Evolutionary conservation across 2,797 vertebrate genomes (phyloP).

Genomic region (Lemur catta): DNA sequence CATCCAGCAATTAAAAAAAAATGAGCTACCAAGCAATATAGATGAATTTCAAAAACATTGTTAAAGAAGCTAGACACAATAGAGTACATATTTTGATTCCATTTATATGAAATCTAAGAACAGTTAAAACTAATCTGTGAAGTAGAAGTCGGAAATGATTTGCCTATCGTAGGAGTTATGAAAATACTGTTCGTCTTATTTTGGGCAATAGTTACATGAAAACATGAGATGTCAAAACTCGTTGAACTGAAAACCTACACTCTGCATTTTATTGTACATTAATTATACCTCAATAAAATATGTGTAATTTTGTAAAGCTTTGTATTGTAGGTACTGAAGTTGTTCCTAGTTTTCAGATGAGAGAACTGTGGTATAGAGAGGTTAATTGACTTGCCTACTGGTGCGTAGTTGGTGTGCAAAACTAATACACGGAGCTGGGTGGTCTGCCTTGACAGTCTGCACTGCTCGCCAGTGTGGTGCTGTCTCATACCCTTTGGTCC

Average conservation of each 20-base stretch:
- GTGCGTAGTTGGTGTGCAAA: neutral
- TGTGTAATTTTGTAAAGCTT: neutral
- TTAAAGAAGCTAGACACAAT: neutral
- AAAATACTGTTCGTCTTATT: neutral
- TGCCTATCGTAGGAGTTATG: neutral
- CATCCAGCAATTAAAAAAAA: neutral
- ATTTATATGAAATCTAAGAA: neutral
- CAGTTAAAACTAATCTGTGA: neutral
- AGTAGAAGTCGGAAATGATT: neutral
- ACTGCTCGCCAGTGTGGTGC: rapidly evolving
- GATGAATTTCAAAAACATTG: neutral
- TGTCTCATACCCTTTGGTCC: neutral
- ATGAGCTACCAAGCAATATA: neutral
- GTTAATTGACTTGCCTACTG: neutral
- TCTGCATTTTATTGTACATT: neutral
- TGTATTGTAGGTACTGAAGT: neutral
- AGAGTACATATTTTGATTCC: neutral
- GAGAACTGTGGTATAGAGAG: neutral
- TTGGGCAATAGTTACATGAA: neutral
- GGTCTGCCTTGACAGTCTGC: neutral
- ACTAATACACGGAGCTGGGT: neutral
- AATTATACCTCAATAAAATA: neutral
- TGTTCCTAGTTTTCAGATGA: neutral
- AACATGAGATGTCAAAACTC: neutral
- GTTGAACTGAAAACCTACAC: neutral